Percentiles rank a stretch among this genome's conserved stretches.
phyloP scores from a whole-genome alignment of 2,888 invertebrate genomes.

The Phragmatobia fuliginosa region DNA sequence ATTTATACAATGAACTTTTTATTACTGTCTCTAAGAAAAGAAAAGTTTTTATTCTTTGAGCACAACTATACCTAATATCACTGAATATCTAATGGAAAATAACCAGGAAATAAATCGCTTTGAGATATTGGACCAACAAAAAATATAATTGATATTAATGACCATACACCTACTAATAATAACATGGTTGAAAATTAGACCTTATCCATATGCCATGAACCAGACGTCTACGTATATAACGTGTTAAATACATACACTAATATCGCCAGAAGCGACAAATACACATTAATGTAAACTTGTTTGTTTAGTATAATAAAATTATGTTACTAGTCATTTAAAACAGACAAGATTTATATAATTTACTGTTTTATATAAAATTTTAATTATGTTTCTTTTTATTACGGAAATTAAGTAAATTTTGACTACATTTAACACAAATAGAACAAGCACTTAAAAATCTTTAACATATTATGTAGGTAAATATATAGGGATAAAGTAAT shows the following conservation, averaged over 20 bases:
- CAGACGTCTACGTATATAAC: conserved; percentile 1
- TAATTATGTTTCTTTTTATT: background rate
- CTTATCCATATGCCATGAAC: conserved; percentile 2
- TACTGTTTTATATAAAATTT: background rate
- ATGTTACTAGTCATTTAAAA: background rate
- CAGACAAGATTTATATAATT: background rate
- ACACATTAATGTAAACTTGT: conserved; percentile 7
- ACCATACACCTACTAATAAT: conserved; percentile 25
- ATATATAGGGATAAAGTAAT: background rate
- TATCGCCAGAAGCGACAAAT: background rate
- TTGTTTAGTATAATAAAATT: conserved; percentile 1
- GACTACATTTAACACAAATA: background rate
- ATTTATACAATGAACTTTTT: conserved; percentile 23
- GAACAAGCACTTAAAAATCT: background rate
- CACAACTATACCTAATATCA: background rate
- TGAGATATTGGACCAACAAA: conserved; percentile 32
- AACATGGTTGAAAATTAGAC: conserved; percentile 20
- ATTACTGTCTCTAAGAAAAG: conserved; percentile 5
- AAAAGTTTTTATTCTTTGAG: background rate
- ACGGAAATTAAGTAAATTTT: background rate
- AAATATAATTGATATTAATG: conserved; percentile 38
- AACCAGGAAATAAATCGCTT: conserved; percentile 40
- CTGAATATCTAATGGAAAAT: conserved; percentile 27
- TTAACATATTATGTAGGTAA: background rate
- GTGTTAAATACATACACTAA: conserved; percentile 6